Percentiles rank a stretch among this genome's conserved stretches.
These are phyloP conservation scores for Thymelicus lineola DNA, from an alignment of 2,888 invertebrate genomes.

Conservation along the genomic window DNA sequence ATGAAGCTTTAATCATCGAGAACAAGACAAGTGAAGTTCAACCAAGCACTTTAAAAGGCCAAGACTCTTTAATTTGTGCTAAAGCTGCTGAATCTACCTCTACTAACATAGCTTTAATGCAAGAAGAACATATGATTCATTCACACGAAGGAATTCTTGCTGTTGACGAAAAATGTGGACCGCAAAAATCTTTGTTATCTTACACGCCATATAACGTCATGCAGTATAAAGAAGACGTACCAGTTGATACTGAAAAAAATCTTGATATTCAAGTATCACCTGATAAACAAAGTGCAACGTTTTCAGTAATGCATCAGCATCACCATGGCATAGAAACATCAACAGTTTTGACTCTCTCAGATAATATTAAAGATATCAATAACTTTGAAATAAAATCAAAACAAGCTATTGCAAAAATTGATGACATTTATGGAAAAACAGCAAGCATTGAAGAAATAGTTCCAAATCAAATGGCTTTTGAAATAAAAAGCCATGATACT, in stretches of 20 bases:
- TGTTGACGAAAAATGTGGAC: conserved; percentile 51
- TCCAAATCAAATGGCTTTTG: conserved; percentile 62
- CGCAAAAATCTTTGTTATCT: conserved; percentile 71
- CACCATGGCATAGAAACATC: conserved; percentile 81
- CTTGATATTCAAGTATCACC: conserved; percentile 67
- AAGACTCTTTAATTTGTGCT: conserved; percentile 53
- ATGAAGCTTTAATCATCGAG: conserved; percentile 78
- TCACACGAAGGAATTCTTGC: conserved; percentile 70
- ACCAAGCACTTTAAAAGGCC: conserved; percentile 63
- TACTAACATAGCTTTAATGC: conserved; percentile 84
- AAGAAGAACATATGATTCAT: conserved; percentile 82
- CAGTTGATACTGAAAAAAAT: conserved; percentile 85
- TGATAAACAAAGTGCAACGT: conserved; percentile 69
- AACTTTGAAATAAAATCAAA: conserved; percentile 65
- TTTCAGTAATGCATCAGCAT: conserved; percentile 70
- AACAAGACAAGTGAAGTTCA: conserved; percentile 78
- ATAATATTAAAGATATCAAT: conserved; percentile 73
- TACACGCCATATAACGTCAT: conserved; percentile 83
- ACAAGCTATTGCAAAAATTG: conserved; percentile 63
- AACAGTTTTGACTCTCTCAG: conserved; percentile 84
- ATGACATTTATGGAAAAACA: conserved; percentile 74
- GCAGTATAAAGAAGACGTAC: conserved; percentile 82
- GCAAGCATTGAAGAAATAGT: conserved; percentile 69
- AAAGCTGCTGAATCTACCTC: conserved; percentile 69
- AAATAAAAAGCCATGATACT: conserved; percentile 56